Conservation (phyloP, 2,797 vertebrate genomes). For the Microtus obscurus region DNA sequence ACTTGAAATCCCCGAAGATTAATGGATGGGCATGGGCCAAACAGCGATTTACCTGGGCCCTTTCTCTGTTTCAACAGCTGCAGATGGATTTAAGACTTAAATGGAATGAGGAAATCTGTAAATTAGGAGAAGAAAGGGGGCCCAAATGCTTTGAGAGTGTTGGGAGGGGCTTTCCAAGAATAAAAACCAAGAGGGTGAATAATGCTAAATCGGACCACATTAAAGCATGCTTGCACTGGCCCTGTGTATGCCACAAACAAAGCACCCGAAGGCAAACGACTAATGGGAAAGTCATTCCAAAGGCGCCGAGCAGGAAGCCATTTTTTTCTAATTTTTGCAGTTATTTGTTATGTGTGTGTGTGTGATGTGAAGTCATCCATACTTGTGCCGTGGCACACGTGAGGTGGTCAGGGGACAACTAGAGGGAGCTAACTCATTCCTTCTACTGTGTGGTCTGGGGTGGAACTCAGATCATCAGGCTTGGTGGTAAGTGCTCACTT, state of each 20-base stretch:
- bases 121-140: conserved; percentile 60
- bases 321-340: not conserved
- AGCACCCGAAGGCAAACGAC: conserved; percentile 25
- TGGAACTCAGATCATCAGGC: not conserved
- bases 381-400: no score
- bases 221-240: not conserved
- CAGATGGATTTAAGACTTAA: conserved; percentile 65
- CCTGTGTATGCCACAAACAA: not conserved
- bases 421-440: not conserved
- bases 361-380: not conserved
- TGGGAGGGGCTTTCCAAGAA: conserved; percentile 51
- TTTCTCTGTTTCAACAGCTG: conserved; percentile 58
- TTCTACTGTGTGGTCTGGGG: not conserved
- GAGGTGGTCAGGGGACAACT: not conserved
- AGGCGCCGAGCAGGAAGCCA: conserved; percentile 3
- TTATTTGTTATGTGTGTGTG: not conserved
- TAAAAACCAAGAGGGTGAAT: conserved; percentile 63
- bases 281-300: conserved; percentile 28
- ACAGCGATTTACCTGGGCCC: conserved; percentile 16
- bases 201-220: not conserved
- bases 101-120: conserved; percentile 52
- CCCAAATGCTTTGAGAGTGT: conserved; percentile 43
- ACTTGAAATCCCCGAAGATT: conserved; percentile 40
- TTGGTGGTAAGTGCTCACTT: not conserved
- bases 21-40: conserved; percentile 46